Evolutionary conservation across 2,113 vertebrate species (phyloP).

Genomic region (Candoia aspera): DNA sequence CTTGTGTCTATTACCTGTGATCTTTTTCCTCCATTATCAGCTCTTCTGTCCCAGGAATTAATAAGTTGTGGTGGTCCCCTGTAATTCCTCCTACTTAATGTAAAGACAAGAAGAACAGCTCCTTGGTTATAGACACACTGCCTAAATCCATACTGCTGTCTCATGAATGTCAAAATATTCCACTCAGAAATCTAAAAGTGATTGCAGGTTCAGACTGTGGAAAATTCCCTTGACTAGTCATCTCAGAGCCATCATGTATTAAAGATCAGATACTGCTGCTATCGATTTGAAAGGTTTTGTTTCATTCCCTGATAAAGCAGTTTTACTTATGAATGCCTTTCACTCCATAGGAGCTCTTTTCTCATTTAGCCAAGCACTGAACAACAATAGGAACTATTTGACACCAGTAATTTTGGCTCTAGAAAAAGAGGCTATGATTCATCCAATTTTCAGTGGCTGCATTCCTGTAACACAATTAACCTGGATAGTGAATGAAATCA

Average conservation of each 20-base stretch:
- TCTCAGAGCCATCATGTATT: slow-evolving; percentile 5
- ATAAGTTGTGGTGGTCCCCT: not conserved
- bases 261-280: slow-evolving; percentile 14
- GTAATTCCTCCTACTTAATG: not conserved
- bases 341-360: not conserved
- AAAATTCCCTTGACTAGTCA: slow-evolving; percentile 4
- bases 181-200: not conserved
- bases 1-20: not conserved
- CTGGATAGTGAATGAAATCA: not conserved
- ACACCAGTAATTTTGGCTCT: not conserved
- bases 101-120: not conserved
- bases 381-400: not conserved
- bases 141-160: slow-evolving; percentile 3
- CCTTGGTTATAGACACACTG: not conserved
- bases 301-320: not conserved
- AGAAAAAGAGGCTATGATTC: not conserved
- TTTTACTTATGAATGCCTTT: slow-evolving; percentile 29
- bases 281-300: slow-evolving; percentile 22
- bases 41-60: slow-evolving; percentile 15
- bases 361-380: not conserved
- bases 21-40: fast-evolving
- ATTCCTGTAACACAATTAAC: not conserved
- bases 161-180: not conserved
- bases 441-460: not conserved
- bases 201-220: not conserved